Conservation (phyloP, 2,888 invertebrate species). For the Catotricha subobsoleta region DNA sequence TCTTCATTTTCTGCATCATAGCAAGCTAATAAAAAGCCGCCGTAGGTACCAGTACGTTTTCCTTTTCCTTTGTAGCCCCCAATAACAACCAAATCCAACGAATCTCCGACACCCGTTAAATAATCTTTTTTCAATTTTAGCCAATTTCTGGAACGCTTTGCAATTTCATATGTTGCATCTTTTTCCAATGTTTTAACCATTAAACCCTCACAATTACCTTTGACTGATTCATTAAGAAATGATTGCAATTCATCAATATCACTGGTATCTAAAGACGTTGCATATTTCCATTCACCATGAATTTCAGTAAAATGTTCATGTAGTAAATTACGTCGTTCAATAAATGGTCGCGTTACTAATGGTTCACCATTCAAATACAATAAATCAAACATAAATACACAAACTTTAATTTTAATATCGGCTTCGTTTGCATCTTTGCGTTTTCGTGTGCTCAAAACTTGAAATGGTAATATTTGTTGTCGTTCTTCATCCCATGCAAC, state of each 20-base stretch:
- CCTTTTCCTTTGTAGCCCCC: slow-evolving; percentile 90
- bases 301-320: slow-evolving; percentile 48
- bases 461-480: slow-evolving; percentile 88
- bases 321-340: slow-evolving; percentile 53
- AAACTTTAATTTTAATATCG: slow-evolving; percentile 56
- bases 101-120: slow-evolving; percentile 89
- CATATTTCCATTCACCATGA: slow-evolving; percentile 76
- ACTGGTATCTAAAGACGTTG: slow-evolving; percentile 60
- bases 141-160: slow-evolving; percentile 87
- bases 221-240: slow-evolving; percentile 86
- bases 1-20: slow-evolving; percentile 79
- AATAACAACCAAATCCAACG: slow-evolving; percentile 85
- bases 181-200: slow-evolving; percentile 89
- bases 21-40: slow-evolving; percentile 89
- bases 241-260: slow-evolving; percentile 83
- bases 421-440: slow-evolving; percentile 52
- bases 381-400: slow-evolving; percentile 92
- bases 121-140: slow-evolving; percentile 96
- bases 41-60: slow-evolving; percentile 79
- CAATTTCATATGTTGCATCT: slow-evolving; percentile 92
- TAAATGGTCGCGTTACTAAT: slow-evolving; percentile 61
- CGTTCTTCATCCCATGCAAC: slow-evolving; percentile 87
- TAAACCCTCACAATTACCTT: slow-evolving; percentile 93
- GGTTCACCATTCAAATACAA: slow-evolving; percentile 78
- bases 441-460: slow-evolving; percentile 86